phyloP scores from a whole-genome alignment of 2,797 vertebrate genomes.

The Anableps anableps region DNA sequence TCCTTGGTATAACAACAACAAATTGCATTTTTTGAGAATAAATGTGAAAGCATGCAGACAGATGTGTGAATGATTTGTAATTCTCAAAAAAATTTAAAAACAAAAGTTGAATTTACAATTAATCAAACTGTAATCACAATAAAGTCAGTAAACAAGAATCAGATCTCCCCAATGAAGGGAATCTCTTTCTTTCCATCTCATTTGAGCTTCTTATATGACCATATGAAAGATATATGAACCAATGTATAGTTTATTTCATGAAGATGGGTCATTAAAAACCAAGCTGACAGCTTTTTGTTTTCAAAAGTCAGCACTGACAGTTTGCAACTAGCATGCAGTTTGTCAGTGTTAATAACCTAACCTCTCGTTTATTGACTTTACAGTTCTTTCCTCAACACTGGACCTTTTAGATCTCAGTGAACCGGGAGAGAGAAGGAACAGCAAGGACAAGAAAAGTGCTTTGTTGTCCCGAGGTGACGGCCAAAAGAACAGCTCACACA shows the following conservation, averaged over 20 bases:
- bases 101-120: background rate
- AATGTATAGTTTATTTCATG: background rate
- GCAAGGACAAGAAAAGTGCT: conserved; percentile 88
- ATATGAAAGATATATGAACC: background rate
- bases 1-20: background rate
- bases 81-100: background rate
- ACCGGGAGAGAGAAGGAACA: conserved; percentile 89
- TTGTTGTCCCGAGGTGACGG: conserved; percentile 78
- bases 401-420: conserved; percentile 98
- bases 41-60: background rate
- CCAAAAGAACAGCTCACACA: conserved; percentile 84
- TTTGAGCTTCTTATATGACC: background rate
- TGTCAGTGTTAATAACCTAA: background rate
- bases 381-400: conserved; percentile 94
- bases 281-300: background rate
- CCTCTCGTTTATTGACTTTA: conserved; percentile 20
- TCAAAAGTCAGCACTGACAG: background rate
- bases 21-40: background rate
- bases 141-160: background rate
- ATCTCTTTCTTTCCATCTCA: background rate
- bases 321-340: background rate
- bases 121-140: background rate
- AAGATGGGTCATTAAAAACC: background rate
- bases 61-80: background rate
- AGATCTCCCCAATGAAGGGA: background rate